Evolutionary conservation across 2,113 vertebrate genomes (phyloP).

Genomic region (Delphinapterus leucas): DNA sequence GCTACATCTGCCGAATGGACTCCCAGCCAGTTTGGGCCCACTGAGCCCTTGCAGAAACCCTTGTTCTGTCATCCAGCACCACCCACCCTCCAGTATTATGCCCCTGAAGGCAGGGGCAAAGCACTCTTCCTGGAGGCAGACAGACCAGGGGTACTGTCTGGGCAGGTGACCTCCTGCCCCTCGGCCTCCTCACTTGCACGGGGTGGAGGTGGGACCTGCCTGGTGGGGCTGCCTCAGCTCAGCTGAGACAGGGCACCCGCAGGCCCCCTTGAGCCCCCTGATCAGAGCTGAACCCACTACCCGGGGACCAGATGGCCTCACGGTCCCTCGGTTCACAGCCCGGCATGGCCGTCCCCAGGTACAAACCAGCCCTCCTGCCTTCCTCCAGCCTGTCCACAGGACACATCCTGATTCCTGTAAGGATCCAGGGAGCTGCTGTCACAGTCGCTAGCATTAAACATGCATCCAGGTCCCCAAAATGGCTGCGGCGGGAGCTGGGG

Average conservation of each 20-base stretch:
- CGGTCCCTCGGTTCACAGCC: neutral
- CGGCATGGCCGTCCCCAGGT: too few relatives aligned
- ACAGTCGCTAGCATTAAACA: neutral
- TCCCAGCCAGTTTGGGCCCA: neutral
- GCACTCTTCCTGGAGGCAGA: neutral
- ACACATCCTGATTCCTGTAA: neutral
- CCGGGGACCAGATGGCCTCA: neutral
- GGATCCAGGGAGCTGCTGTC: neutral
- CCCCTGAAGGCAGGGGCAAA: neutral
- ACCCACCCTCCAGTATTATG: neutral
- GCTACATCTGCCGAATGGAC: neutral
- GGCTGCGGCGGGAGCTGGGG: neutral
- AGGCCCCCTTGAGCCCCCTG: neutral
- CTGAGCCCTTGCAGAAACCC: neutral
- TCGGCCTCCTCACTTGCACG: neutral
- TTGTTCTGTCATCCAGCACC: neutral
- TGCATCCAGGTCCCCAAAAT: neutral
- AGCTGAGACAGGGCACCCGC: fast-evolving
- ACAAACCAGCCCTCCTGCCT: neutral
- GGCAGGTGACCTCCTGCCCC: neutral
- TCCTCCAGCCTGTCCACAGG: neutral
- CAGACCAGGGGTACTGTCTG: neutral
- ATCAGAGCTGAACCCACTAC: neutral
- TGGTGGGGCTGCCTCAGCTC: neutral
- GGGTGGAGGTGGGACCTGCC: neutral